These are phyloP conservation scores for Drosophila affinis DNA, from an alignment of 2,888 invertebrate genomes.

Conservation along the genomic window DNA sequence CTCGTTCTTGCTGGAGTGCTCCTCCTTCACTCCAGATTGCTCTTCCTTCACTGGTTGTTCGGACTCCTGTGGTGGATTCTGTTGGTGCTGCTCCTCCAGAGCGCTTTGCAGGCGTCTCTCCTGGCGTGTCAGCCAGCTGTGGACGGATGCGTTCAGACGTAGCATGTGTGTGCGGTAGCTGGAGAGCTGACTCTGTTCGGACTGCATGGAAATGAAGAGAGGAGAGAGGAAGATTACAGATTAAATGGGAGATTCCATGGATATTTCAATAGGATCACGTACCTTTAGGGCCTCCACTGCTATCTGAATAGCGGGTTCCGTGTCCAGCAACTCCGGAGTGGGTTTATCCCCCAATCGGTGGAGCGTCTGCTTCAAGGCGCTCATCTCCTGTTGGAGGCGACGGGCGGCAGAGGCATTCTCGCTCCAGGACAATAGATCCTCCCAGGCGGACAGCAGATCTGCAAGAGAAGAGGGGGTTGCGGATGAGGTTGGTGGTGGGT, in stretches of 20 bases:
- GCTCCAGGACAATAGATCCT: slow-evolving; percentile 84
- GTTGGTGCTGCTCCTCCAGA: slow-evolving; percentile 71
- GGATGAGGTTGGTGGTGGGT: slow-evolving; percentile 20
- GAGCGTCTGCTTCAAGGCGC: slow-evolving; percentile 81
- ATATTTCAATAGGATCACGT: slow-evolving; percentile 20
- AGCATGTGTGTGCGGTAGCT: slow-evolving; percentile 84
- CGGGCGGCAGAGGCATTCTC: slow-evolving; percentile 84
- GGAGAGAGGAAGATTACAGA: no score
- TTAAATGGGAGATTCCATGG: background rate
- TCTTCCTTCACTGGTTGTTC: slow-evolving; percentile 45
- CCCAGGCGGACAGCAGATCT: slow-evolving; percentile 84
- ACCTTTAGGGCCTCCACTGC: slow-evolving; percentile 84
- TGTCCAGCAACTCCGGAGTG: slow-evolving; percentile 82
- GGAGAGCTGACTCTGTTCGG: slow-evolving; percentile 82
- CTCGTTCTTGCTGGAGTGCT: slow-evolving; percentile 34
- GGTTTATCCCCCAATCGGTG: slow-evolving; percentile 82
- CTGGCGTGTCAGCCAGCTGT: slow-evolving; percentile 84
- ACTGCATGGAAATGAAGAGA: slow-evolving; percentile 70
- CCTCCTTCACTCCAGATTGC: slow-evolving; percentile 11
- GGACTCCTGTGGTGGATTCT: slow-evolving; percentile 54
- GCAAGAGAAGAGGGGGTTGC: slow-evolving; percentile 33
- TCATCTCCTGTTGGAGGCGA: slow-evolving; percentile 84
- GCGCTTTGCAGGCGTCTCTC: slow-evolving; percentile 82
- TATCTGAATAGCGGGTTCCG: slow-evolving; percentile 83
- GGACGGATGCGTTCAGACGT: slow-evolving; percentile 84